These are phyloP conservation scores for Brachypteracias leptosomus DNA, from an alignment of 2,113 vertebrate species.

Conservation along the genomic window DNA sequence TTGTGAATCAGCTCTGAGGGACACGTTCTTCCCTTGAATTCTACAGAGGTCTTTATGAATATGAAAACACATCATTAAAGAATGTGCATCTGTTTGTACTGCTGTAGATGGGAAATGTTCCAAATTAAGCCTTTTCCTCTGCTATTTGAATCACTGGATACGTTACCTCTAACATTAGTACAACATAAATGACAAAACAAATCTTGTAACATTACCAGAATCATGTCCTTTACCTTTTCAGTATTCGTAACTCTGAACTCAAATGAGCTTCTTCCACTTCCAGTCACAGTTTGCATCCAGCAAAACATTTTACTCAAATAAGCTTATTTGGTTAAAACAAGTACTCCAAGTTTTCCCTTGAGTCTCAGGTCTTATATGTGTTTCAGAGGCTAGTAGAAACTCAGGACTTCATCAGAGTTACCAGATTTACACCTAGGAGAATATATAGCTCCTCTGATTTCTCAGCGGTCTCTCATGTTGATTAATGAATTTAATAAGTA, in stretches of 20 bases:
- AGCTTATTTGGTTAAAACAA: not conserved
- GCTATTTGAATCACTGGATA: not conserved
- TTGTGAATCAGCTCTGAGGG: not conserved
- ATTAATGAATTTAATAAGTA: not conserved
- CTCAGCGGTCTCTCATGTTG: not conserved
- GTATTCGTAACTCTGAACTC: not conserved
- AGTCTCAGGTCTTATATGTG: not conserved
- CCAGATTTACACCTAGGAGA: not conserved
- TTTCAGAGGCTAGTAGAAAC: not conserved
- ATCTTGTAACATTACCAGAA: not conserved
- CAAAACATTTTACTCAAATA: not conserved
- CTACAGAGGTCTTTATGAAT: not conserved
- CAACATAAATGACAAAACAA: not conserved
- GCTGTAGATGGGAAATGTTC: not conserved
- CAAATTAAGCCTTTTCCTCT: not conserved
- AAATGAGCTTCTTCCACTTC: not conserved
- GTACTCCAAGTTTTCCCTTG: not conserved
- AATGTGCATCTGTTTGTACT: constrained; percentile 2
- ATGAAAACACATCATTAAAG: not conserved
- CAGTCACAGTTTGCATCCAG: not conserved
- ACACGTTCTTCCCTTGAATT: not conserved
- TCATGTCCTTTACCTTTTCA: not conserved
- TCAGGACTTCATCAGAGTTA: not conserved
- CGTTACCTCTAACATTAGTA: not conserved
- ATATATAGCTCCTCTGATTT: not conserved